These are phyloP conservation scores for Nannospalax galili DNA, from an alignment of 2,113 vertebrate genomes.

Conservation along the genomic window DNA sequence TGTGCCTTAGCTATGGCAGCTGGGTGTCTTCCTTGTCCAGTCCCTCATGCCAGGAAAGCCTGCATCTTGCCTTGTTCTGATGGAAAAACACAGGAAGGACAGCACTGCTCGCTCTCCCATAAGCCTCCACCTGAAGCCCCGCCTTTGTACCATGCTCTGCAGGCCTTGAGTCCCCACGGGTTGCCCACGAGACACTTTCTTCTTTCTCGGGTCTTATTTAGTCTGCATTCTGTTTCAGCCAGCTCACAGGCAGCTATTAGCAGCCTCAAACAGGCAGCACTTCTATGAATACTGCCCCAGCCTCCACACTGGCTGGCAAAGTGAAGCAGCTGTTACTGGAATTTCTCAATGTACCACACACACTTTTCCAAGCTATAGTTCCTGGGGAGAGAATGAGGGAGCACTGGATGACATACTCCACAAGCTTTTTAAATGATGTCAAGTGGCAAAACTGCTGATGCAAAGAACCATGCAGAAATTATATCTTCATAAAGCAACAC, in stretches of 20 bases:
- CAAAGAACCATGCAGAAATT: background rate
- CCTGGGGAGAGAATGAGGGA: background rate
- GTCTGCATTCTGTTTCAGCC: background rate
- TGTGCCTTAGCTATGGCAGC: background rate
- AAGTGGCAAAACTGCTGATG: slow-evolving; percentile 9
- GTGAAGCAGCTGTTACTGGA: background rate
- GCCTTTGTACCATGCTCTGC: background rate
- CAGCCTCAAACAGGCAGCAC: background rate
- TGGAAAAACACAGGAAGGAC: background rate
- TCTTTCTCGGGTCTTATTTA: background rate
- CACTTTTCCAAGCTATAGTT: background rate
- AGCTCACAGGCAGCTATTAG: background rate
- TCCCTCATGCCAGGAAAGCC: background rate
- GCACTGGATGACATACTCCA: background rate
- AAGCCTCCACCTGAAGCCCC: background rate
- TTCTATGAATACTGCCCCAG: background rate
- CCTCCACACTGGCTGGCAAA: background rate
- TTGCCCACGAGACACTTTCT: background rate
- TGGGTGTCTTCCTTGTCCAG: background rate
- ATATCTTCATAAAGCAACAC: slow-evolving; percentile 60
- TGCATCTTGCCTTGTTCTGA: too few relatives aligned
- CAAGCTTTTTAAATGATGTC: slow-evolving; percentile 9
- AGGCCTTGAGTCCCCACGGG: background rate
- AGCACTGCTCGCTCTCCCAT: too few relatives aligned
- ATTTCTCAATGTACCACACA: background rate